Percentiles rank a stretch among this genome's conserved stretches.
Conservation (phyloP, 2,888 invertebrate species). For the Tridacna crocea region DNA sequence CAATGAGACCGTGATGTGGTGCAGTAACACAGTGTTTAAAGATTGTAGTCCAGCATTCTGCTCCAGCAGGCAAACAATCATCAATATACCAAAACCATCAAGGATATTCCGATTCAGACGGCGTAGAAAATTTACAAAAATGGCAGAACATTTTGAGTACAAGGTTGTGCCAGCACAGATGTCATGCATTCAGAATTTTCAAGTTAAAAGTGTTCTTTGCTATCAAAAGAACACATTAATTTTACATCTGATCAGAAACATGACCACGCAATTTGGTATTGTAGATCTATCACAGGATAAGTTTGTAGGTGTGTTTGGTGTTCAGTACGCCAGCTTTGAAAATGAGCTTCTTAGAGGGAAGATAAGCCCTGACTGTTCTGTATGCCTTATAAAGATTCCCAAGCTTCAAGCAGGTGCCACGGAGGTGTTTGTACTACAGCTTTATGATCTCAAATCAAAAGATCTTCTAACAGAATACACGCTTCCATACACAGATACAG, state of each 20-base stretch:
- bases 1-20: conserved; percentile 80
- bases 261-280: conserved; percentile 83
- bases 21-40: conserved; percentile 81
- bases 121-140: conserved; percentile 83
- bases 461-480: conserved; percentile 75
- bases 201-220: conserved; percentile 83
- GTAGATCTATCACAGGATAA: conserved; percentile 82
- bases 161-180: conserved; percentile 84
- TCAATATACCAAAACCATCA: conserved; percentile 82
- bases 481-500: conserved; percentile 75
- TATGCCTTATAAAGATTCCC: conserved; percentile 81
- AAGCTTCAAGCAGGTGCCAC: conserved; percentile 66
- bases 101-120: conserved; percentile 82
- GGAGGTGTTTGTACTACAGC: conserved; percentile 76
- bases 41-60: conserved; percentile 84
- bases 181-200: conserved; percentile 84
- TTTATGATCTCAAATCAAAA: conserved; percentile 79
- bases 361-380: conserved; percentile 81
- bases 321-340: conserved; percentile 80
- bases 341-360: conserved; percentile 81
- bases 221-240: conserved; percentile 81
- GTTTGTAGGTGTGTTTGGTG: conserved; percentile 83
- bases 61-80: conserved; percentile 82
- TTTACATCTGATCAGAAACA: conserved; percentile 81
- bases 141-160: conserved; percentile 84